Percentiles rank a stretch among this genome's conserved stretches.
Conservation (phyloP, 2,113 vertebrate species). For the Vulpes ferrilata region DNA sequence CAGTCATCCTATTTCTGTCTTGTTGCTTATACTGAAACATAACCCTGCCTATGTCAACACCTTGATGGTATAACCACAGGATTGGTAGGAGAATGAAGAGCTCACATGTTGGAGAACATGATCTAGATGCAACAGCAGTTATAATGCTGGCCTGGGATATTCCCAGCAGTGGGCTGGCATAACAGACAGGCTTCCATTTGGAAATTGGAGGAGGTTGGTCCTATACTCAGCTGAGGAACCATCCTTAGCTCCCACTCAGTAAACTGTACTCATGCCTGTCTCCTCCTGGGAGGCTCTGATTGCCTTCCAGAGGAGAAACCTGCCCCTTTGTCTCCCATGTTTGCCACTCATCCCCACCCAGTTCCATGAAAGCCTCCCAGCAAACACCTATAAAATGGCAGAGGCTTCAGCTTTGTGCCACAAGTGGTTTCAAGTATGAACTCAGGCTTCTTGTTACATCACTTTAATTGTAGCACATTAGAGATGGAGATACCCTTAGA, state of each 20-base stretch:
- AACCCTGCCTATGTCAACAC: too few species aligned
- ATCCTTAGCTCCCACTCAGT: neutral
- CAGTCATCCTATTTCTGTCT: neutral
- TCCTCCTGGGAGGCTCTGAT: neutral
- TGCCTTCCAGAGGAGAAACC: neutral
- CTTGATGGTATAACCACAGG: neutral
- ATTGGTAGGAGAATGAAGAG: rapidly evolving
- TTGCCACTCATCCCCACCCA: neutral
- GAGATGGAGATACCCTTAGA: neutral
- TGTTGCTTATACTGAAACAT: too few species aligned
- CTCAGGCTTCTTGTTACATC: neutral
- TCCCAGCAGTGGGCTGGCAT: too few species aligned
- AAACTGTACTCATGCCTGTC: neutral
- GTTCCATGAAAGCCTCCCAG: neutral
- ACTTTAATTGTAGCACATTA: neutral
- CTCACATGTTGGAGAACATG: rapidly evolving
- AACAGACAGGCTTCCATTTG: neutral
- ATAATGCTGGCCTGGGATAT: neutral
- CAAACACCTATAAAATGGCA: neutral
- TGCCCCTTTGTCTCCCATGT: neutral
- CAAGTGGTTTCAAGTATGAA: neutral
- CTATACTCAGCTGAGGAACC: neutral
- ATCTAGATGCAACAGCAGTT: neutral
- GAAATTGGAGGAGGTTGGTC: neutral
- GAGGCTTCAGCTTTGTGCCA: neutral